Percentiles rank a stretch among this genome's conserved stretches.
Evolutionary conservation across 2,797 vertebrate species (phyloP).

Genomic region (Tadarida brasiliensis): DNA sequence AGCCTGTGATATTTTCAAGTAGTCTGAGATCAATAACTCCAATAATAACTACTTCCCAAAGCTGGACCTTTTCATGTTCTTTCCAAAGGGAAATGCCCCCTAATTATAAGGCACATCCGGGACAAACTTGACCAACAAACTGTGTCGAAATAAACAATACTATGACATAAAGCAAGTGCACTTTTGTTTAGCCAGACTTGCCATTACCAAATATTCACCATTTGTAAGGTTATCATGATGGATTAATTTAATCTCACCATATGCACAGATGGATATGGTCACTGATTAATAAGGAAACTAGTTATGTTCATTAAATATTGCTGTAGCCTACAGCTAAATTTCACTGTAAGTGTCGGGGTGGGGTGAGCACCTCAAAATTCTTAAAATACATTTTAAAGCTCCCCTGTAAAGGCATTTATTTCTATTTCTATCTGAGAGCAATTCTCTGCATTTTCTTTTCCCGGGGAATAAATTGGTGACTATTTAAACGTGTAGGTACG

Average conservation of each 20-base stretch:
- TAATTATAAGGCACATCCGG: constrained; percentile 66
- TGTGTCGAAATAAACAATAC: constrained; percentile 62
- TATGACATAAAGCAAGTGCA: not conserved
- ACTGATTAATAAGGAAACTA: constrained; percentile 82
- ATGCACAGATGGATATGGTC: constrained; percentile 60
- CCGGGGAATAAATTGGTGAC: not conserved
- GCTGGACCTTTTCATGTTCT: constrained; percentile 65
- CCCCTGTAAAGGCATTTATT: not conserved
- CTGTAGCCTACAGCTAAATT: not conserved
- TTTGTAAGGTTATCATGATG: constrained; percentile 71
- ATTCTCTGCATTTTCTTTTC: not conserved
- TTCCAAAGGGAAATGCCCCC: constrained; percentile 74
- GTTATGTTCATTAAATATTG: no score
- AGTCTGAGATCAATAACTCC: constrained; percentile 67
- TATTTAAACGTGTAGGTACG: not conserved
- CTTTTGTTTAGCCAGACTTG: constrained; percentile 72
- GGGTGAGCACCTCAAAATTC: not conserved
- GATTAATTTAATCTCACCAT: constrained; percentile 78
- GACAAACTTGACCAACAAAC: constrained; percentile 53
- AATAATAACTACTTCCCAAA: constrained; percentile 70
- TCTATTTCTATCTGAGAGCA: not conserved
- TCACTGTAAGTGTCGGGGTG: constrained; percentile 64
- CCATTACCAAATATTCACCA: constrained; percentile 71
- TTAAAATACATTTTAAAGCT: not conserved
- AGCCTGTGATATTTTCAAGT: constrained; percentile 71